Percentiles rank a stretch among this genome's conserved stretches.
Evolutionary conservation across 2,888 invertebrate species (phyloP).

Genomic region (Synanthedon vespiformis): DNA sequence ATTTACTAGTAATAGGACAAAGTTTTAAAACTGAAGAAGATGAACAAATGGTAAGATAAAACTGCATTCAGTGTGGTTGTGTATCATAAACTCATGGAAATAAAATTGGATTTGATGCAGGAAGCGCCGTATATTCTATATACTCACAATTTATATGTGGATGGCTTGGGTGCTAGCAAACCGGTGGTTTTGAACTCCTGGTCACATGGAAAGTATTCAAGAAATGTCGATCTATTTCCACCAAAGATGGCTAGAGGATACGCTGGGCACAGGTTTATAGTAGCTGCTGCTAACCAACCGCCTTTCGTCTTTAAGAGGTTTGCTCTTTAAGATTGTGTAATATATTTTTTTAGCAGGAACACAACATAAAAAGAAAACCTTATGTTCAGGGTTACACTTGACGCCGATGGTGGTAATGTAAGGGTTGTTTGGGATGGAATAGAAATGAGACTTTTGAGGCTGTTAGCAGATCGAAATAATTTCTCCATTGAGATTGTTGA

Average conservation of each 20-base stretch:
- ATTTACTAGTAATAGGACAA: slow-evolving; percentile 77
- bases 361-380: not conserved
- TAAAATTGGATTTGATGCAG: slow-evolving; percentile 31
- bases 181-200: slow-evolving; percentile 79
- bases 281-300: slow-evolving; percentile 78
- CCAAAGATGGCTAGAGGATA: slow-evolving; percentile 76
- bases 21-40: slow-evolving; percentile 69
- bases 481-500: slow-evolving; percentile 79
- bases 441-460: slow-evolving; percentile 75
- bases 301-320: slow-evolving; percentile 79
- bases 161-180: slow-evolving; percentile 78
- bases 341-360: not conserved
- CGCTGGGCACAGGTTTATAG: slow-evolving; percentile 79
- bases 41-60: slow-evolving; percentile 41
- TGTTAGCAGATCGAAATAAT: slow-evolving; percentile 75
- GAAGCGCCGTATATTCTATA: slow-evolving; percentile 79
- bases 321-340: slow-evolving; percentile 1
- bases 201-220: slow-evolving; percentile 73
- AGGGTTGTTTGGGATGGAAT: slow-evolving; percentile 76
- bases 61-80: not conserved
- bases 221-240: slow-evolving; percentile 76
- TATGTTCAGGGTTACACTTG: slow-evolving; percentile 36
- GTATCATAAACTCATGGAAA: not conserved
- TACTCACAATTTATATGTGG: slow-evolving; percentile 79
- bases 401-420: slow-evolving; percentile 56